Evolutionary conservation across 2,888 invertebrate genomes (phyloP), one percentile per base, ranked within the genome.

Genomic region (Spialia ferax): DNA sequence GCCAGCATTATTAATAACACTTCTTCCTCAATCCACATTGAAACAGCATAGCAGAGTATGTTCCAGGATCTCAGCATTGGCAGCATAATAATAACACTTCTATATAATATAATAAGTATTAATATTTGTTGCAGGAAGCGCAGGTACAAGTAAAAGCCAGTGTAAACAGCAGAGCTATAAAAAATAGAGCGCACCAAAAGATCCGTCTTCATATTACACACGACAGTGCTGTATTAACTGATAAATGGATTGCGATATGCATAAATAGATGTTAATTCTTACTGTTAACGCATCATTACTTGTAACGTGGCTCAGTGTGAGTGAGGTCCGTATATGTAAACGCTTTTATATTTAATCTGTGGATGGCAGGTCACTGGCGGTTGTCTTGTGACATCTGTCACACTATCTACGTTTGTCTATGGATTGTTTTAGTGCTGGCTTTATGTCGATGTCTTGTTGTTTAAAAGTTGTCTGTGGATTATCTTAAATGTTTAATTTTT

Each of bases 121-220:
- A n/a, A 20, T 48, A 11, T 74, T 74, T 73, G 61, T 88, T 83
- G 42, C 87, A 89, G 88, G 79, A 82, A 82, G 80, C 82, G 80
- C 86, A 82, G 79, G 76, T 77, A 79, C 78, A 80, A 74, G 79
- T 82, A 81, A 79, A 82, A 82, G 87, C 84, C 84, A 84, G 84
- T 87, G 85, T 85, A 80, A 78, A 81, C 87, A 85, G 83, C 88
- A 82, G 82, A 86, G 89, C 89, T 91, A 89, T 82, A 79, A 77
- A 77, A 74, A 73, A 78, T 79, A 82, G 76, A 80, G 79, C 83
- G 82, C 87, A 86, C 85, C 82, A 63, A 77, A 81, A 78, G 81
- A 86, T 82, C 85, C 80, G 79, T 82, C 83, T 80, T 77, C 79
- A 77, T 73, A 73, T 78, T 76, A 77, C 78, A 79, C 79, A 79